phyloP scores from a whole-genome alignment of 2,888 invertebrate genomes.

The Suillia variegata region DNA sequence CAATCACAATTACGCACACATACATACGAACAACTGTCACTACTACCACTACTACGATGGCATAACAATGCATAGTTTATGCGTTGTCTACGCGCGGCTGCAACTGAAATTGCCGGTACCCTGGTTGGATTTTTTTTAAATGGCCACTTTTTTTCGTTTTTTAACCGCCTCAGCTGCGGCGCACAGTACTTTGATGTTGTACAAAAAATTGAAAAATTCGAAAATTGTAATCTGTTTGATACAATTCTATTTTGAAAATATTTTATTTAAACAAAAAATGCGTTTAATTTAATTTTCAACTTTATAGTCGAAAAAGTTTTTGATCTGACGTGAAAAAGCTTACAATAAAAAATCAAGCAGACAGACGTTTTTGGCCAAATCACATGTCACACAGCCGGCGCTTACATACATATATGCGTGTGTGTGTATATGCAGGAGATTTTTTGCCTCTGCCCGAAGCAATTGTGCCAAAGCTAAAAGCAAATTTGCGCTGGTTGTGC shows the following conservation, averaged over 20 bases:
- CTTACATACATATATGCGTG: too few relatives aligned
- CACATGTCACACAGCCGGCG: neutral
- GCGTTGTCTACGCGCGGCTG: slow-evolving; percentile 28
- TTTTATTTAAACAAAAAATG: neutral
- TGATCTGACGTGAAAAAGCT: too few relatives aligned
- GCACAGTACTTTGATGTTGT: too few relatives aligned
- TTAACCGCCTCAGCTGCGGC: neutral
- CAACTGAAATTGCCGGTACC: neutral
- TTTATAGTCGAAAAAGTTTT: too few relatives aligned
- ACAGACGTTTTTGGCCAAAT: neutral
- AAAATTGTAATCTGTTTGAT: too few relatives aligned
- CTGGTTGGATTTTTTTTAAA: neutral
- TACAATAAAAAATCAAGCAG: too few relatives aligned
- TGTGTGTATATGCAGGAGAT: too few relatives aligned
- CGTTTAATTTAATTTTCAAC: neutral
- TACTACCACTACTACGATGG: too few relatives aligned
- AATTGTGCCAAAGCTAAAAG: too few relatives aligned
- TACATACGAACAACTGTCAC: slow-evolving; percentile 27
- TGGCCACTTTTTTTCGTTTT: neutral
- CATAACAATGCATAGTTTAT: slow-evolving; percentile 54
- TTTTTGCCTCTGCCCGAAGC: too few relatives aligned
- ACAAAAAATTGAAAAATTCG: too few relatives aligned
- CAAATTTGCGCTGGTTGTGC: neutral
- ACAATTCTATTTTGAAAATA: too few relatives aligned
- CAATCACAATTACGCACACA: slow-evolving; percentile 6